Conservation (phyloP, 2,113 vertebrate genomes). For the Neoarius graeffei region DNA sequence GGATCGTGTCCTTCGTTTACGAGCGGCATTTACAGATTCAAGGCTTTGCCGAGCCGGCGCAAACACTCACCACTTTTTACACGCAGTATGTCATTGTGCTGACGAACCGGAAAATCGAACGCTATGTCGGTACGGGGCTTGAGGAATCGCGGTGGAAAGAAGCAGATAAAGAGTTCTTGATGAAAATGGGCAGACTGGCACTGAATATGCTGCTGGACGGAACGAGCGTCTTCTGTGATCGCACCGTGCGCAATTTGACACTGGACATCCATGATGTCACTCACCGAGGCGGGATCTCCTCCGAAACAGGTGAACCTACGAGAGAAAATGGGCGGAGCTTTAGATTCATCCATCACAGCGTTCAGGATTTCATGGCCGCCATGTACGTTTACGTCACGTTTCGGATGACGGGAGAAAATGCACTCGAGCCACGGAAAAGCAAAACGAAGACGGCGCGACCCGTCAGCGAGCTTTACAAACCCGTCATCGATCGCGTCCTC, state of each 20-base stretch:
- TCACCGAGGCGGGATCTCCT: constrained; percentile 61
- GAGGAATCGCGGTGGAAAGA: constrained; percentile 58
- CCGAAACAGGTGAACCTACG: constrained; percentile 52
- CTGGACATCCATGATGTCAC: constrained; percentile 58
- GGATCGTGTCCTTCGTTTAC: constrained; percentile 67
- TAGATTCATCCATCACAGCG: constrained; percentile 63
- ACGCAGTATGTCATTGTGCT: constrained; percentile 64
- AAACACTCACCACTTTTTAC: constrained; percentile 65
- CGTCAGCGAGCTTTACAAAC: constrained; percentile 56
- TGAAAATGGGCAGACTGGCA: constrained; percentile 64
- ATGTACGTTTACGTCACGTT: constrained; percentile 66
- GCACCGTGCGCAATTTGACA: constrained; percentile 47
- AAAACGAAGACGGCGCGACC: constrained; percentile 25
- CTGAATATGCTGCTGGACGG: constrained; percentile 60
- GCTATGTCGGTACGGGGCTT: constrained; percentile 52
- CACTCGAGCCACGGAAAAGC: not conserved
- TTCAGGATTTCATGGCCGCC: constrained; percentile 74
- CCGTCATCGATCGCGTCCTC: constrained; percentile 49
- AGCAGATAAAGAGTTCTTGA: constrained; percentile 45
- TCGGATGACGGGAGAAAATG: constrained; percentile 56
- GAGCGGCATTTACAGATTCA: constrained; percentile 39
- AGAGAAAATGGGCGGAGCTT: constrained; percentile 36
- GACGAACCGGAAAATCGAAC: constrained; percentile 66
- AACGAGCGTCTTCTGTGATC: constrained; percentile 57
- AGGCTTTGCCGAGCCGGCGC: constrained; percentile 25